Conservation (phyloP, 2,113 vertebrate species). For the Mystacornis crossleyi region DNA sequence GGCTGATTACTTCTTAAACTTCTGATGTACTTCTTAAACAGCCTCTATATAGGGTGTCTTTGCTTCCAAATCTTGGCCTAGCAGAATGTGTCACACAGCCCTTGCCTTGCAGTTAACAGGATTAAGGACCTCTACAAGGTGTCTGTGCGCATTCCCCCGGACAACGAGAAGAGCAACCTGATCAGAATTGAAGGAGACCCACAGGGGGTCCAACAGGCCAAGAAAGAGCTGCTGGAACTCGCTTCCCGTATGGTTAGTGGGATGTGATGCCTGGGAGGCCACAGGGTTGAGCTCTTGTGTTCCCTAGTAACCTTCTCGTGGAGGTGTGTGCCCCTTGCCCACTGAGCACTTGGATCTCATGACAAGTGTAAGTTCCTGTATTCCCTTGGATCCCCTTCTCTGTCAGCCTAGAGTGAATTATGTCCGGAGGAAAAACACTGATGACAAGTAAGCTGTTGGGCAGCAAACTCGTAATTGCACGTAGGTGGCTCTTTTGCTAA, state of each 20-base stretch:
- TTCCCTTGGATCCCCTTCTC: background rate
- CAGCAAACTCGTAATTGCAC: background rate
- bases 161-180: slow-evolving; percentile 96
- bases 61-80: background rate
- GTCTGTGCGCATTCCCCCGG: slow-evolving; percentile 96
- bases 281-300: background rate
- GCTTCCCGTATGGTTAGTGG: slow-evolving; percentile 93
- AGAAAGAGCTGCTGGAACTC: slow-evolving; percentile 97
- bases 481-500: background rate
- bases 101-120: slow-evolving; percentile 87
- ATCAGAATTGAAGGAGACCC: slow-evolving; percentile 98
- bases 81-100: background rate
- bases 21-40: background rate
- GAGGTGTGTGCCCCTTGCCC: background rate
- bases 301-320: background rate
- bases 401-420: background rate
- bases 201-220: slow-evolving; percentile 96
- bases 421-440: background rate
- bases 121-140: slow-evolving; percentile 99
- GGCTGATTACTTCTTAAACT: background rate
- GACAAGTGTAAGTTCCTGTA: background rate
- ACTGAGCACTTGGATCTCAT: background rate
- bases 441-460: background rate
- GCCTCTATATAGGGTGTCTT: background rate
- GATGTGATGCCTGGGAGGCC: background rate